Evolutionary conservation across 2,113 vertebrate genomes (phyloP).

Genomic region (Paraplagusia blochii): DNA sequence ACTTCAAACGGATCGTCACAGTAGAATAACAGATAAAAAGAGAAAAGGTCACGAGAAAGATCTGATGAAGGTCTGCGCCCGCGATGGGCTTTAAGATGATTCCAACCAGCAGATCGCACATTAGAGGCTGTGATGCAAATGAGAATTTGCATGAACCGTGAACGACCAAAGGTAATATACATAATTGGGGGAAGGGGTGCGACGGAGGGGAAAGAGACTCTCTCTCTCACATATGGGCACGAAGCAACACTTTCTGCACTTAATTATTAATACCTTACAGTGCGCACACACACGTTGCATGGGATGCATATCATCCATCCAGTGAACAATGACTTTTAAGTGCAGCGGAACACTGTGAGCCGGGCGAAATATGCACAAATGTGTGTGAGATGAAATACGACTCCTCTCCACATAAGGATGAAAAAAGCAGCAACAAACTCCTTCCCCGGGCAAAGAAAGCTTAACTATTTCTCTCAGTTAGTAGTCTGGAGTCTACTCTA

Average conservation of each 20-base stretch:
- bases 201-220: not conserved
- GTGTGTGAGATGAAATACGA: constrained; percentile 55
- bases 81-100: constrained; percentile 46
- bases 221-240: constrained; percentile 62
- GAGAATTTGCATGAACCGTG: constrained; percentile 68
- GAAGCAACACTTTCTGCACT: constrained; percentile 67
- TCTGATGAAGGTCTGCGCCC: constrained; percentile 57
- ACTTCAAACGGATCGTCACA: constrained; percentile 15
- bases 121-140: constrained; percentile 62
- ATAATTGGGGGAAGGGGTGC: constrained; percentile 62
- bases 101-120: constrained; percentile 49
- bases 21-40: constrained; percentile 35
- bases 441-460: constrained; percentile 53
- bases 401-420: constrained; percentile 35
- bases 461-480: constrained; percentile 61
- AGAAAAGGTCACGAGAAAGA: constrained; percentile 57
- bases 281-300: constrained; percentile 48
- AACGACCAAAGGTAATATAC: constrained; percentile 69
- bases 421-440: constrained; percentile 47
- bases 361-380: constrained; percentile 51
- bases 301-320: constrained; percentile 56
- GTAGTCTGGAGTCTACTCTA: constrained; percentile 64
- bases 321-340: constrained; percentile 67
- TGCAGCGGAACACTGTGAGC: constrained; percentile 45
- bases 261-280: constrained; percentile 69